These are phyloP conservation scores for Thecocarcelia acutangulata DNA, from an alignment of 2,888 invertebrate genomes.

Conservation along the genomic window DNA sequence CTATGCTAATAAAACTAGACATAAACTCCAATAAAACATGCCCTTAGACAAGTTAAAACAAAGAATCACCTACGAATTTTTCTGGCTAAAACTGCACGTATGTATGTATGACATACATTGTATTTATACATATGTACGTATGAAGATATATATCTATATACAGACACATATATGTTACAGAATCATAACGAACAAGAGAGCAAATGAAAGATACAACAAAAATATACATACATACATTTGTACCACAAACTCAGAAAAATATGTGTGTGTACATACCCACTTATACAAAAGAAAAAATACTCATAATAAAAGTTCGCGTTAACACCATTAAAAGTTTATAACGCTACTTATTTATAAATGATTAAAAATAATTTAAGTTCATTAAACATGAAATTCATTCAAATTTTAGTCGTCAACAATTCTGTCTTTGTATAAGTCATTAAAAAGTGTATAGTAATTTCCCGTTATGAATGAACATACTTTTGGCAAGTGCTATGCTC, in stretches of 20 bases:
- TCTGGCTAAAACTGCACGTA: too few species aligned
- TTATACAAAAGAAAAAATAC: not conserved
- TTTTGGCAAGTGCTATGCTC: slow-evolving; percentile 33
- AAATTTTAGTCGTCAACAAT: slow-evolving; percentile 31
- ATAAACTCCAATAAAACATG: slow-evolving; percentile 24
- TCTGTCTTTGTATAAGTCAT: slow-evolving; percentile 18
- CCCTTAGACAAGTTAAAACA: slow-evolving; percentile 37
- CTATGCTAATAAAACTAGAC: not conserved
- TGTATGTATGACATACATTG: too few species aligned
- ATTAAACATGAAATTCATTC: slow-evolving; percentile 53
- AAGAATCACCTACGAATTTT: slow-evolving; percentile 31
- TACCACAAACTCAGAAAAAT: not conserved
- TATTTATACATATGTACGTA: too few species aligned
- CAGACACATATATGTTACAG: not conserved
- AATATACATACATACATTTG: too few species aligned
- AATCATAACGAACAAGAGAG: slow-evolving; percentile 7
- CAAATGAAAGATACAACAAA: slow-evolving; percentile 13
- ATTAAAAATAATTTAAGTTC: slow-evolving; percentile 16
- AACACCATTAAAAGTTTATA: slow-evolving; percentile 21
- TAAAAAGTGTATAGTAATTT: slow-evolving; percentile 45
- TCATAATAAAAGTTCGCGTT: slow-evolving; percentile 5
- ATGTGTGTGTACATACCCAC: not conserved
- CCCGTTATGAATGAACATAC: slow-evolving; percentile 63
- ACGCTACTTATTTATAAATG: slow-evolving; percentile 11
- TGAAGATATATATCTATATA: too few species aligned